phyloP scores from a whole-genome alignment of 2,888 invertebrate genomes.

The Drosophila paranaensis region DNA sequence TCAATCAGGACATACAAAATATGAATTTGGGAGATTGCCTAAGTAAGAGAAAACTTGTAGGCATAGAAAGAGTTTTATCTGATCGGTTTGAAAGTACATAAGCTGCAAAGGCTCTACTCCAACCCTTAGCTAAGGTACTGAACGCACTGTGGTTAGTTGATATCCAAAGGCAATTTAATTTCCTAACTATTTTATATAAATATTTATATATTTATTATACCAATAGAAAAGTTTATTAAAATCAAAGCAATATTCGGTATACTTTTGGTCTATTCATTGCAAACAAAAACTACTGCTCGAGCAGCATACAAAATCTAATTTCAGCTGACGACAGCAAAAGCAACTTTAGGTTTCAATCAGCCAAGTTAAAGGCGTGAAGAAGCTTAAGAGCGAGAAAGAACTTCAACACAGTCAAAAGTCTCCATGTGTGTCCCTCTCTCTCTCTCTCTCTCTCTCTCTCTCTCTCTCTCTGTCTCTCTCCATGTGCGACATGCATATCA shows the following conservation, averaged over 20 bases:
- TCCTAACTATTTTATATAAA: background rate
- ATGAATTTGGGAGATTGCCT: too few relatives aligned
- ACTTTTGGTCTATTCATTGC: too few relatives aligned
- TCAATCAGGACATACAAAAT: too few relatives aligned
- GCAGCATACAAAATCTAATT: constrained; percentile 1
- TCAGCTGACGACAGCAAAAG: constrained; percentile 22
- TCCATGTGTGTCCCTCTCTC: background rate
- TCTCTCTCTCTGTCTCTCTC: constrained; percentile 20
- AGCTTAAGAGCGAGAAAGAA: constrained; percentile 28
- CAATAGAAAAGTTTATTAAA: too few relatives aligned
- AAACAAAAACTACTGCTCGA: background rate
- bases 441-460: background rate
- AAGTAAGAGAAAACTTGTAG: too few relatives aligned
- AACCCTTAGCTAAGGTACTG: too few relatives aligned
- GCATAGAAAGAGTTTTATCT: too few relatives aligned
- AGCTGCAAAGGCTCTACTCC: too few relatives aligned
- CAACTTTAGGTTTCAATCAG: constrained; percentile 42
- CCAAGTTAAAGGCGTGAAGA: constrained; percentile 38
- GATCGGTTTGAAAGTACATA: too few relatives aligned
- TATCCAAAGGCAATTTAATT: background rate
- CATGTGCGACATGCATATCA: constrained; percentile 68
- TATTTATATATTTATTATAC: too few relatives aligned
- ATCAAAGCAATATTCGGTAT: too few relatives aligned
- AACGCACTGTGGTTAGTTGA: too few relatives aligned
- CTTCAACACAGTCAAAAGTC: constrained; percentile 8